Percentiles rank a stretch among this genome's conserved stretches.
phyloP scores from a whole-genome alignment of 2,113 vertebrate genomes.

The Solea solea region DNA sequence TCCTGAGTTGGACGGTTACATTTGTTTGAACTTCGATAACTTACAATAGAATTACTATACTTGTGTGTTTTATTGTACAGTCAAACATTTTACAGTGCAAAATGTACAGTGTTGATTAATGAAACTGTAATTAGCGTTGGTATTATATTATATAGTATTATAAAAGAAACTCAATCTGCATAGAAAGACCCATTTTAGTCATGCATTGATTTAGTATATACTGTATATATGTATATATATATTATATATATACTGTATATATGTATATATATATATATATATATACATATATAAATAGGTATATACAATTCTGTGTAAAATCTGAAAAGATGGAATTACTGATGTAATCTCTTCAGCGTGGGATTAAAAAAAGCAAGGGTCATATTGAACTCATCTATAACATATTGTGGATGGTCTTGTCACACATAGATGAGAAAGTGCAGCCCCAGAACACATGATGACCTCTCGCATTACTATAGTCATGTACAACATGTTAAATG shows the following conservation, averaged over 20 bases:
- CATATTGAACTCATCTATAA: slow-evolving; percentile 31
- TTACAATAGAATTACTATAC: too few species aligned
- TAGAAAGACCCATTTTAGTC: slow-evolving; percentile 27
- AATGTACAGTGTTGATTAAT: background rate
- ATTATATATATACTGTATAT: too few species aligned
- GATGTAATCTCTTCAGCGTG: slow-evolving; percentile 55
- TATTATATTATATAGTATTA: background rate
- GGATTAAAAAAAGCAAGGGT: slow-evolving; percentile 40
- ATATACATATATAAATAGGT: too few species aligned
- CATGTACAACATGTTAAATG: slow-evolving; percentile 27
- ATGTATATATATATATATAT: too few species aligned
- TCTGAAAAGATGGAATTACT: slow-evolving; percentile 63
- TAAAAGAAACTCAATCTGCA: background rate
- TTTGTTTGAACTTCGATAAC: too few species aligned
- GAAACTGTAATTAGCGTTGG: background rate
- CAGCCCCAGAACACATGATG: slow-evolving; percentile 14
- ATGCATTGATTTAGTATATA: slow-evolving; percentile 35
- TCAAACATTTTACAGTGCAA: too few species aligned
- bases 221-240: too few species aligned
- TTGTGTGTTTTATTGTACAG: too few species aligned
- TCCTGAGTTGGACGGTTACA: background rate
- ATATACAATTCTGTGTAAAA: slow-evolving; percentile 45
- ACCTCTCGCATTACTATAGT: slow-evolving; percentile 24
- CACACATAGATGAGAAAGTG: slow-evolving; percentile 5
- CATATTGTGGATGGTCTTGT: slow-evolving; percentile 29